phyloP scores from a whole-genome alignment of 2,888 invertebrate genomes.

The Sussaba pulchella region DNA sequence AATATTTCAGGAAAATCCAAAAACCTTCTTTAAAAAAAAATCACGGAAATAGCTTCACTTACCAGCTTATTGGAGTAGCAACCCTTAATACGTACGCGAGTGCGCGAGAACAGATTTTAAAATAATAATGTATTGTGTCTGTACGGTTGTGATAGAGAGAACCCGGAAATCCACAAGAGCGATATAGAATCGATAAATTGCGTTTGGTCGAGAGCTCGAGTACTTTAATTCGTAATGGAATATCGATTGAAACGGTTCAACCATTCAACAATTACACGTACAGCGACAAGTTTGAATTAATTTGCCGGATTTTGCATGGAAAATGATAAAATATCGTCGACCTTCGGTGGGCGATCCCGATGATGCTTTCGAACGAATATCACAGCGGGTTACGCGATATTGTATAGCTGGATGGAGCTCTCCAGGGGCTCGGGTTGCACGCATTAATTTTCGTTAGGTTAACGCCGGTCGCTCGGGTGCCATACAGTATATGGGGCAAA shows the following conservation, averaged over 20 bases:
- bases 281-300: conserved; percentile 5
- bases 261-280: conserved; percentile 30
- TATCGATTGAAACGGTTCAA: conserved; percentile 37
- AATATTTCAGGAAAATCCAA: too few species aligned
- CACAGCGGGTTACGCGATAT: not conserved
- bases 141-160: not conserved
- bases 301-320: not conserved
- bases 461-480: not conserved
- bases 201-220: not conserved
- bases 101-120: not conserved
- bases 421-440: not conserved
- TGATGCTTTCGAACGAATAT: not conserved
- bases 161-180: not conserved
- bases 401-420: not conserved
- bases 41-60: too few species aligned
- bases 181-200: not conserved
- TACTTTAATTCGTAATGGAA: conserved; percentile 26
- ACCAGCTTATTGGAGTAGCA: too few species aligned
- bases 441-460: conserved; percentile 35
- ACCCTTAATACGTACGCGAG: conserved; percentile 11
- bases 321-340: conserved; percentile 4
- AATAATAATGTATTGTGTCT: not conserved
- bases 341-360: not conserved
- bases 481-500: not conserved
- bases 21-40: too few species aligned